Evolutionary conservation across 1,140 invertebrate genomes (phyloP), one percentile per base, ranked within the genome.

Genomic region (Ceratina australensis): DNA sequence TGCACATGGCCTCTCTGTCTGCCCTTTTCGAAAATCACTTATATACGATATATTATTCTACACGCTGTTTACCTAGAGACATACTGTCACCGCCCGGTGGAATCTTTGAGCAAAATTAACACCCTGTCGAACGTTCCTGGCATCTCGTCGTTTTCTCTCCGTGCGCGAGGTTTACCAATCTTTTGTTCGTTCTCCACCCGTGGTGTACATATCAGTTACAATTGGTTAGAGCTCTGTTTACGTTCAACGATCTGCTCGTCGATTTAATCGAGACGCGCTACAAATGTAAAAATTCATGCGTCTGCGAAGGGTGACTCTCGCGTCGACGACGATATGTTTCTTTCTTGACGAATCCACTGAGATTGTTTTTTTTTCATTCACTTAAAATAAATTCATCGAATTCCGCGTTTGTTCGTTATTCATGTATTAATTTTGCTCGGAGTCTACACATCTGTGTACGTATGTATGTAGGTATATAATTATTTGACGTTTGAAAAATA

Each of bases 31-130:
- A 26, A 80, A 64, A 72, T 10, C 33, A 42, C 33, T 10, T 42
- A 42, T 42, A 42, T 42, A 42, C 33, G 10, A 42, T 42, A 42
- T 42, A 42, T 2, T 42, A 42, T 42, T 52, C 73, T 54, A 26
- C 20, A 20, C 47, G 26, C 33, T 50, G 56, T 67, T 57, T 56
- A 49, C 72, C 33, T 42, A 50, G 22, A 78, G 47, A 61, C 28
- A 26, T 71, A 77, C 65, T 80, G 78, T 66, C 79, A 71, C 33
- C 33, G 16, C 22, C 42, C 15, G 61, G 3, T 74, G 20, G n/a
- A 59, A 80, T 65, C 73, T 80, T 77, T 77, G 73, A 80, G 78
- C 78, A 77, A 80, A 80, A 71, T 80, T 80, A 65, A 2, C 18
- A 22, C 50, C 63, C 47, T 54, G 18, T 20, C 0, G 68, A 13